These are phyloP conservation scores for Tragelaphus eurycerus DNA, from an alignment of 2,797 vertebrate species.

Conservation along the genomic window DNA sequence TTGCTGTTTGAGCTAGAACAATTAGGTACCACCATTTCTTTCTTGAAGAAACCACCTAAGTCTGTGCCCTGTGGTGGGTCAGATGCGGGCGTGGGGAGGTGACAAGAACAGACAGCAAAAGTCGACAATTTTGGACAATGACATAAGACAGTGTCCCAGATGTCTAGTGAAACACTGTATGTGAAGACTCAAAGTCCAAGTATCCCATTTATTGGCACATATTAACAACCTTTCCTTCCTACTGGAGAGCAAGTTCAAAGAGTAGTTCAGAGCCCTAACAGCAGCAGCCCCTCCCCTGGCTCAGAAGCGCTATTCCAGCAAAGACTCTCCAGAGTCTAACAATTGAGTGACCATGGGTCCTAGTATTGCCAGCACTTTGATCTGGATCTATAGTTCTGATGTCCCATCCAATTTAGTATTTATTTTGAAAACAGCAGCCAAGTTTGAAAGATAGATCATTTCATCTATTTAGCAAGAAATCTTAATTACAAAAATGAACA, in stretches of 20 bases:
- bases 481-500: background rate
- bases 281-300: background rate
- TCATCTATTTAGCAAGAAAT: background rate
- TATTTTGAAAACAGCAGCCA: background rate
- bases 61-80: background rate
- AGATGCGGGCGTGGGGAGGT: background rate
- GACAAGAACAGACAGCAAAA: background rate
- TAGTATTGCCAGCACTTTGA: background rate
- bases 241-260: background rate
- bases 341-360: background rate
- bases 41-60: background rate
- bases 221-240: background rate
- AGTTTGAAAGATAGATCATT: background rate
- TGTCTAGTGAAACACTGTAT: background rate
- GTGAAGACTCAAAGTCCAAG: background rate
- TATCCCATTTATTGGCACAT: background rate
- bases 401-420: background rate
- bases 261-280: background rate
- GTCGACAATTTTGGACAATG: background rate
- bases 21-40: too few species aligned
- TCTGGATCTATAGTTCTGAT: background rate
- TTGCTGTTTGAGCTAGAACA: background rate
- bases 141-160: background rate
- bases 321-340: background rate
- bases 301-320: background rate